Percentiles rank a stretch among this genome's conserved stretches.
Conservation (phyloP, 2,797 vertebrate species). For the Numenius phaeopus region DNA sequence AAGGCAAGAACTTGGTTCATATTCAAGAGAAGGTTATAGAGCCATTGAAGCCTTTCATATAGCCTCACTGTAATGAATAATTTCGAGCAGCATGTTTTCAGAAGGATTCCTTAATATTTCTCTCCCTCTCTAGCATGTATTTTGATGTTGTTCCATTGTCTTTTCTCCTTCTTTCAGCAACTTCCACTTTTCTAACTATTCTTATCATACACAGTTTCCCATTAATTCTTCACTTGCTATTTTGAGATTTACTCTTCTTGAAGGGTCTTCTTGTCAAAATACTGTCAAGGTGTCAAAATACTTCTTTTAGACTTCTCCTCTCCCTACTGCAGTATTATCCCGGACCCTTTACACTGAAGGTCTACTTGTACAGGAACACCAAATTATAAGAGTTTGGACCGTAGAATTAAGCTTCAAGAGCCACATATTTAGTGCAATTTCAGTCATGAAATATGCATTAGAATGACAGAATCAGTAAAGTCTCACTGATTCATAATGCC, state of each 20-base stretch:
- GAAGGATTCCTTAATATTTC: neutral
- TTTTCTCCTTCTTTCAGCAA: neutral
- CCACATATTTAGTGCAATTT: neutral
- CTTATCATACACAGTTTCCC: neutral
- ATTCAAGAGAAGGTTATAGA: neutral
- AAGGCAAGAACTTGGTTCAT: neutral
- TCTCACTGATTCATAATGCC: neutral
- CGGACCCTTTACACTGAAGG: neutral
- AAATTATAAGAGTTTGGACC: neutral
- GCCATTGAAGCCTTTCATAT: neutral
- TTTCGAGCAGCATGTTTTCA: neutral
- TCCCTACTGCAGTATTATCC: neutral
- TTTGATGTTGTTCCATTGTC: neutral
- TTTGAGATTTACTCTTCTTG: neutral
- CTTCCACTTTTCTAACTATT: neutral
- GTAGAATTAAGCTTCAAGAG: neutral
- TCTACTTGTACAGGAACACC: neutral
- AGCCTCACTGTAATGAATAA: neutral
- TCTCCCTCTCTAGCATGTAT: neutral
- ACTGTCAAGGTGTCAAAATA: neutral
- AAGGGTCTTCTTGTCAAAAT: neutral
- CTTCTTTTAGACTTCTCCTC: neutral
- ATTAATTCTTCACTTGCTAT: neutral
- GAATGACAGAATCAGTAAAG: neutral
- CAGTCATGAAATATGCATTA: neutral